A percentile compares a stretch with the other conserved stretches of the same genome.
Conservation (phyloP, 2,888 invertebrate species). For the Heliconius sara region DNA sequence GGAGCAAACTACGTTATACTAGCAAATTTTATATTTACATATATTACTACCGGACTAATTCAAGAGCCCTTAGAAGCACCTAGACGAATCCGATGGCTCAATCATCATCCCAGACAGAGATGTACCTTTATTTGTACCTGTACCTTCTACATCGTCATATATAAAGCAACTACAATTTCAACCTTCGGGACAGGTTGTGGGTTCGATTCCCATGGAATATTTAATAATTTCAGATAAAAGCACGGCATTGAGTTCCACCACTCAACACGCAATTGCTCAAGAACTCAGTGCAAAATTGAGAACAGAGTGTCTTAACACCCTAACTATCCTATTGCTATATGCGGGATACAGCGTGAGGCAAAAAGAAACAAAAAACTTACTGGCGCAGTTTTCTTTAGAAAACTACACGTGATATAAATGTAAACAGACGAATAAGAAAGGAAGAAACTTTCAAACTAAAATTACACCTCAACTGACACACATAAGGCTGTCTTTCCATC, state of each 20-base stretch:
- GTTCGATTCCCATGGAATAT: not conserved
- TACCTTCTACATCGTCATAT: too few species aligned
- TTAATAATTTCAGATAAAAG: not conserved
- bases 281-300: not conserved
- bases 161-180: too few species aligned
- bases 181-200: not conserved
- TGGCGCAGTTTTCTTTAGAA: constrained; percentile 25
- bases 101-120: too few species aligned
- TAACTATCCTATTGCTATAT: not conserved
- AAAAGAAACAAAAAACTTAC: not conserved
- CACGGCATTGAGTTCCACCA: too few species aligned
- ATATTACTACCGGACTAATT: too few species aligned
- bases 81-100: too few species aligned
- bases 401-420: constrained; percentile 28
- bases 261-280: not conserved
- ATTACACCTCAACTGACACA: not conserved
- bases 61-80: too few species aligned
- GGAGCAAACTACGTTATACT: too few species aligned
- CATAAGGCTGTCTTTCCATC: constrained; percentile 25
- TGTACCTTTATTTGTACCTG: too few species aligned
- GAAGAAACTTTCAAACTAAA: constrained; percentile 9
- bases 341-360: not conserved
- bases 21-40: too few species aligned
- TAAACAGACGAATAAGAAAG: constrained; percentile 32
- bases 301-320: not conserved